These are phyloP conservation scores for Lordiphosa fenestrarum DNA, from an alignment of 2,888 invertebrate species.

Conservation along the genomic window DNA sequence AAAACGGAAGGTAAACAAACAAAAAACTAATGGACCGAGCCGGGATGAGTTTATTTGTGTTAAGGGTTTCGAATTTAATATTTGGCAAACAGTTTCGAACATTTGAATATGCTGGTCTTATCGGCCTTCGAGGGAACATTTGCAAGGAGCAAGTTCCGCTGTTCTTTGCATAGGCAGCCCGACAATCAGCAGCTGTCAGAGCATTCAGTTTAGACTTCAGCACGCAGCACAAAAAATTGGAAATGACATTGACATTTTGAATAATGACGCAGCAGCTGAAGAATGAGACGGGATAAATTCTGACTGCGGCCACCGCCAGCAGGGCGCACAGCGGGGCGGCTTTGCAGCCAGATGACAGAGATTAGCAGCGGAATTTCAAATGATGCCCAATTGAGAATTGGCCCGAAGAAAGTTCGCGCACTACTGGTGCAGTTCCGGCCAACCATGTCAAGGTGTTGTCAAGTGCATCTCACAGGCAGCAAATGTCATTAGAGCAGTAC, in stretches of 20 bases:
- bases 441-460: constrained; percentile 74
- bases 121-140: background rate
- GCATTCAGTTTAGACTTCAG: constrained; percentile 57
- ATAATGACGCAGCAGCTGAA: constrained; percentile 65
- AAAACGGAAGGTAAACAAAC: constrained; percentile 15
- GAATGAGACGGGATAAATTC: constrained; percentile 3
- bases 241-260: constrained; percentile 78
- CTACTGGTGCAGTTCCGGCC: constrained; percentile 48
- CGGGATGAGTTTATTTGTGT: constrained; percentile 20
- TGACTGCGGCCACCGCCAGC: constrained; percentile 17
- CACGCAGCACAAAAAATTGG: constrained; percentile 34
- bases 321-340: constrained; percentile 24
- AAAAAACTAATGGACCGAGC: constrained; percentile 12
- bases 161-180: constrained; percentile 16
- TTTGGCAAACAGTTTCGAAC: constrained; percentile 3
- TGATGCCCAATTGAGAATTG: constrained; percentile 25
- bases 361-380: constrained; percentile 42
- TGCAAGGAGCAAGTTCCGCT: constrained; percentile 1
- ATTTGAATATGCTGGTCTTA: background rate
- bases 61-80: constrained; percentile 7
- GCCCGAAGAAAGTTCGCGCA: constrained; percentile 38
- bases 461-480: constrained; percentile 57
- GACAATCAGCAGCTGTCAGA: constrained; percentile 69
- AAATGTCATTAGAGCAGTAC: constrained; percentile 49
- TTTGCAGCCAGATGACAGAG: constrained; percentile 30